phyloP scores from a whole-genome alignment of 2,113 vertebrate genomes.

The Crotalus viridis region DNA sequence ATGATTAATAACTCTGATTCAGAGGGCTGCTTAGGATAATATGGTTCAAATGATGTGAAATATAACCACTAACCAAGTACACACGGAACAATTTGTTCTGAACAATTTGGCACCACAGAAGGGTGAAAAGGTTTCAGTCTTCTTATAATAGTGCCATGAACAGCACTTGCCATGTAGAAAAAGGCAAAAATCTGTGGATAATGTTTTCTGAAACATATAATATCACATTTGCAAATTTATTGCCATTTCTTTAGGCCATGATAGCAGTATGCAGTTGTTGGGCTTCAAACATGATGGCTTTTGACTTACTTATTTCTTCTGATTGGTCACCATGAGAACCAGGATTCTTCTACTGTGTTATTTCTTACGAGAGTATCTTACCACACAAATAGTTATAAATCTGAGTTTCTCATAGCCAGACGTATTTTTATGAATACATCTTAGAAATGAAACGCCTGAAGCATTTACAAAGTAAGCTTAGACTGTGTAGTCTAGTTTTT shows the following conservation, averaged over 20 bases:
- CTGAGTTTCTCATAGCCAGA: not conserved
- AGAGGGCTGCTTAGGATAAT: constrained; percentile 49
- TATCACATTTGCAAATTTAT: constrained; percentile 6
- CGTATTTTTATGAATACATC: not conserved
- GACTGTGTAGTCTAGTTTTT: not conserved
- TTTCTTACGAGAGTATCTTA: not conserved
- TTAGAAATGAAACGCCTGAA: not conserved
- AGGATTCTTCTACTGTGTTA: not conserved
- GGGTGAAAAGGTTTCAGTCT: not conserved
- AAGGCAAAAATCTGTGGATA: constrained; percentile 8
- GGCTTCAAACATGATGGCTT: not conserved
- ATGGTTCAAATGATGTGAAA: constrained; percentile 61
- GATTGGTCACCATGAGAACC: not conserved
- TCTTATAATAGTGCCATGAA: not conserved
- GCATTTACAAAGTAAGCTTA: not conserved
- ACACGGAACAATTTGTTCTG: not conserved
- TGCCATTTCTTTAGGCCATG: not conserved
- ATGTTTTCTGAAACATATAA: constrained; percentile 15
- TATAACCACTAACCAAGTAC: not conserved
- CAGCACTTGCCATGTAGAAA: constrained; percentile 18
- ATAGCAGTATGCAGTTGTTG: not conserved
- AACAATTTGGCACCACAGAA: not conserved
- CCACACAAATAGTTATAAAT: not conserved
- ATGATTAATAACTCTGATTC: constrained; percentile 50
- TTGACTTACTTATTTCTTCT: not conserved